phyloP scores from a whole-genome alignment of 2,113 vertebrate species.

The Conger conger region DNA sequence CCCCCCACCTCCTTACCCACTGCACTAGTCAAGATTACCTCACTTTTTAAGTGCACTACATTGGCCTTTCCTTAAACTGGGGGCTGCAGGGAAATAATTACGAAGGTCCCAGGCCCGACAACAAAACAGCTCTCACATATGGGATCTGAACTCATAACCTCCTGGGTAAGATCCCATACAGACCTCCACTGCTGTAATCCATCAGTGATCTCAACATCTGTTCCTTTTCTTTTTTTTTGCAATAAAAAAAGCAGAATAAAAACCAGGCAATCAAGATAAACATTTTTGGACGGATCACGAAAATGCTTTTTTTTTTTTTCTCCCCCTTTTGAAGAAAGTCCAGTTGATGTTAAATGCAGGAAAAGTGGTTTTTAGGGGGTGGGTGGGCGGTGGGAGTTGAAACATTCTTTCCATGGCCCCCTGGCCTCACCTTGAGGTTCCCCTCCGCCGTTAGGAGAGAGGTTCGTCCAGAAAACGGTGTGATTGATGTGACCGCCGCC shows the following conservation, averaged over 20 bases:
- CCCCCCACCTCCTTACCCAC: not conserved
- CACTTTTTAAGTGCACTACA: not conserved
- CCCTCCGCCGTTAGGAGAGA: slow-evolving; percentile 87
- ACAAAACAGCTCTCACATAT: not conserved
- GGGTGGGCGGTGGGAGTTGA: too few species aligned
- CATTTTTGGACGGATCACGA: not conserved
- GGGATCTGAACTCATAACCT: not conserved
- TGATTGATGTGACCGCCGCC: slow-evolving; percentile 97
- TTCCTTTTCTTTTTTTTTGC: not conserved
- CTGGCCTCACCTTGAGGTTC: slow-evolving; percentile 83
- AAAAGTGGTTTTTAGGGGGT: too few species aligned
- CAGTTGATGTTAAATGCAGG: not conserved
- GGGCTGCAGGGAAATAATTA: not conserved
- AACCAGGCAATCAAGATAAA: not conserved
- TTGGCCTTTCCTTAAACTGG: not conserved
- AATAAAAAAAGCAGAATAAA: not conserved
- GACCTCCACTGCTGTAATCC: not conserved
- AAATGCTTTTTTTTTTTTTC: not conserved
- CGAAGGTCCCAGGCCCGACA: not conserved
- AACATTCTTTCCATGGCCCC: not conserved
- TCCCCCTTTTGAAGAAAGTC: not conserved
- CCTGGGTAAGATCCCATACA: too few species aligned
- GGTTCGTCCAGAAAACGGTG: slow-evolving; percentile 97
- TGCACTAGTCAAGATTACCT: not conserved
- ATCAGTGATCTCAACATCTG: not conserved